These are phyloP conservation scores for Dioctria rufipes DNA, from an alignment of 2,888 invertebrate species.

Conservation along the genomic window DNA sequence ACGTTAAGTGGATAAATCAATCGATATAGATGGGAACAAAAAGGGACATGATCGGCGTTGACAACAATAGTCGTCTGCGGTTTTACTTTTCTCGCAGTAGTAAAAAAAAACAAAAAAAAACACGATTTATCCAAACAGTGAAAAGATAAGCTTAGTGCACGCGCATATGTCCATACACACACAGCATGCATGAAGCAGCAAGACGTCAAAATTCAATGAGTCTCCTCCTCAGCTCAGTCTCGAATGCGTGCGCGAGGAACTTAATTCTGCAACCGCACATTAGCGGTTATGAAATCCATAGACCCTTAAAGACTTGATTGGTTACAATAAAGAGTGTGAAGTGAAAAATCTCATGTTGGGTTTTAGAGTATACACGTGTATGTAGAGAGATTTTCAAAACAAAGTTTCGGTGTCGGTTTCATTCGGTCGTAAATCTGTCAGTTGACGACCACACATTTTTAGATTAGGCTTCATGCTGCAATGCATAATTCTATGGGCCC, in stretches of 20 bases:
- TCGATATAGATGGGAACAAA: slow-evolving; percentile 41
- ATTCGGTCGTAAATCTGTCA: slow-evolving; percentile 39
- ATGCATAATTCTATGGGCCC: background rate
- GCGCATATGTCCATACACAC: background rate
- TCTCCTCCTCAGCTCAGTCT: no score
- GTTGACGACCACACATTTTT: slow-evolving; percentile 27
- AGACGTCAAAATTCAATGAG: slow-evolving; percentile 11
- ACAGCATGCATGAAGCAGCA: slow-evolving; percentile 3
- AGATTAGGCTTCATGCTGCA: background rate
- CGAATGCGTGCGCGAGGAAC: slow-evolving; percentile 27
- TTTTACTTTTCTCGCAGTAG: slow-evolving; percentile 18
- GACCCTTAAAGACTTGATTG: slow-evolving; percentile 36
- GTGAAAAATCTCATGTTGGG: slow-evolving; percentile 23
- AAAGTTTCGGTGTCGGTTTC: slow-evolving; percentile 22
- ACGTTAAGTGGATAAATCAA: slow-evolving; percentile 43
- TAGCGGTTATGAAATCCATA: slow-evolving; percentile 47
- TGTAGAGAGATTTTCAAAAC: slow-evolving; percentile 24
- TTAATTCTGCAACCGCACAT: slow-evolving; percentile 42
- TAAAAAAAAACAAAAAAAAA: slow-evolving; percentile 14
- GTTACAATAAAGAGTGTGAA: background rate
- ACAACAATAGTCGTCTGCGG: slow-evolving; percentile 46
- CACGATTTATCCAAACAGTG: slow-evolving; percentile 13
- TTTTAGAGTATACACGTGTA: background rate
- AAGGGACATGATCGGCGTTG: slow-evolving; percentile 34
- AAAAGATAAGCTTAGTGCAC: background rate